These are phyloP conservation scores for Atherinomorus stipes DNA, from an alignment of 2,113 vertebrate species.

Conservation along the genomic window DNA sequence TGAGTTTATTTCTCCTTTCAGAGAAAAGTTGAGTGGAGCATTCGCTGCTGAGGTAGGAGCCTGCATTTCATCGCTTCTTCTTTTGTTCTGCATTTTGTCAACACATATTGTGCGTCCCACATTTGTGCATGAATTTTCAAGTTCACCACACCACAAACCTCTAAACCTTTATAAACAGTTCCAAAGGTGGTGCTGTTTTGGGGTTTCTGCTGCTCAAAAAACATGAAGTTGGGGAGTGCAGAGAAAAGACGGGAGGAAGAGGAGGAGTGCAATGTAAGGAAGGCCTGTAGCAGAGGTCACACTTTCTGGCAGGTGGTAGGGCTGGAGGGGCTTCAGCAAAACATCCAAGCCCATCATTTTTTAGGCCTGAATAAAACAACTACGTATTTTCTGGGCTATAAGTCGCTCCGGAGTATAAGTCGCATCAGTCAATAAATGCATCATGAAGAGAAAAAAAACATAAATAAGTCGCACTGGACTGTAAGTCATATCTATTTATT, in stretches of 20 bases:
- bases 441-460: too few relatives aligned
- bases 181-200: neutral
- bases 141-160: neutral
- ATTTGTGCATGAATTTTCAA: neutral
- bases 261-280: slow-evolving; percentile 11
- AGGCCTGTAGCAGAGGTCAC: slow-evolving; percentile 33
- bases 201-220: neutral
- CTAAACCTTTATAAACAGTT: neutral
- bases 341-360: neutral
- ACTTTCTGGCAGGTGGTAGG: slow-evolving; percentile 51
- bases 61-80: neutral
- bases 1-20: neutral
- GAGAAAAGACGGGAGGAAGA: slow-evolving; percentile 4
- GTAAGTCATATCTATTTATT: too few relatives aligned
- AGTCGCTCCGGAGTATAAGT: too few relatives aligned
- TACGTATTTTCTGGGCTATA: too few relatives aligned
- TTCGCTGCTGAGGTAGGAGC: slow-evolving; percentile 51
- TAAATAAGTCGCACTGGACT: too few relatives aligned
- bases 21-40: slow-evolving; percentile 20
- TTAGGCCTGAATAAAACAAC: too few relatives aligned
- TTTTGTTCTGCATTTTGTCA: neutral
- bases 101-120: neutral
- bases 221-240: slow-evolving; percentile 8
- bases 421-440: too few relatives aligned
- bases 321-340: neutral